Evolutionary conservation across 2,113 vertebrate genomes (phyloP).

Genomic region (Colius striatus): DNA sequence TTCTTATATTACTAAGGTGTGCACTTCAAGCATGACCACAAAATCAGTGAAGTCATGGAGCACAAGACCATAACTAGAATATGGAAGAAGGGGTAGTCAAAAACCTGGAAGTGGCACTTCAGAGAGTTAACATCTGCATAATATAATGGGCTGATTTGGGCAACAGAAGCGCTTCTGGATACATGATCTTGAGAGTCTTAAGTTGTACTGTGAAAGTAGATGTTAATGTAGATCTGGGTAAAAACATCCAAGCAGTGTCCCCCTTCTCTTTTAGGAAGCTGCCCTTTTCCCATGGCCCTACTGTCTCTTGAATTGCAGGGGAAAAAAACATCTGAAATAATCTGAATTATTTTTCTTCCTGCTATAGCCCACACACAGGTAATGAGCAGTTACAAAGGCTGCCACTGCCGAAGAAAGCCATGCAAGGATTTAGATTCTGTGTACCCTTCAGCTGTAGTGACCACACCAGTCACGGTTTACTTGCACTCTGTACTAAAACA

Average conservation of each 20-base stretch:
- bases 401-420: too few relatives aligned
- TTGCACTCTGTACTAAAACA: fast-evolving
- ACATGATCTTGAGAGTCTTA: background rate
- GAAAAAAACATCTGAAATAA: background rate
- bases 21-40: fast-evolving
- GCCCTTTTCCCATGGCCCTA: background rate
- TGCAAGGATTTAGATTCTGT: too few relatives aligned
- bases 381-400: background rate
- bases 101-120: background rate
- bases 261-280: background rate
- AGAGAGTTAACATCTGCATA: background rate
- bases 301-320: too few relatives aligned
- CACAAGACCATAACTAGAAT: fast-evolving
- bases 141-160: background rate
- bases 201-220: background rate
- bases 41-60: background rate
- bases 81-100: background rate
- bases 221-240: background rate
- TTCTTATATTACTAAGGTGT: background rate
- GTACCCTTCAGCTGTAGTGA: fast-evolving
- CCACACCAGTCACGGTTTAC: fast-evolving
- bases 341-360: background rate
- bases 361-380: fast-evolving
- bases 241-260: fast-evolving
- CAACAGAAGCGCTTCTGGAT: background rate